These are phyloP conservation scores for Hirtodrosophila alboralis DNA, from an alignment of 2,888 invertebrate genomes.

Conservation along the genomic window DNA sequence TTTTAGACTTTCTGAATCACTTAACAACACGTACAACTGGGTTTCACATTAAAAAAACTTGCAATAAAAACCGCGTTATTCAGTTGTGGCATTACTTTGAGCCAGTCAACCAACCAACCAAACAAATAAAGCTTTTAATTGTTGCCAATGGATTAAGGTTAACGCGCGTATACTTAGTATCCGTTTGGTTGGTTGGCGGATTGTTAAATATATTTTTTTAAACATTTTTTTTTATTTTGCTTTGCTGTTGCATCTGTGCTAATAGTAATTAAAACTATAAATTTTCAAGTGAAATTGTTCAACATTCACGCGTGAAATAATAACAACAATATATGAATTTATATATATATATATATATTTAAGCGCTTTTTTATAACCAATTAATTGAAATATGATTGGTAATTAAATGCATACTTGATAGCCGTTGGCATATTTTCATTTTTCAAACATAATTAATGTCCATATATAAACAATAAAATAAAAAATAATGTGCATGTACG, in stretches of 20 bases:
- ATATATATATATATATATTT: constrained; percentile 32
- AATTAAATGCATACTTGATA: constrained; percentile 72
- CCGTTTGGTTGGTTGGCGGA: constrained; percentile 16
- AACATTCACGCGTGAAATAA: constrained; percentile 41
- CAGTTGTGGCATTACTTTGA: constrained; percentile 45
- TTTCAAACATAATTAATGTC: constrained; percentile 58
- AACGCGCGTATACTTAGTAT: constrained; percentile 74
- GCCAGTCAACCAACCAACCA: constrained; percentile 34
- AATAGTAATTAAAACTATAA: constrained; percentile 70
- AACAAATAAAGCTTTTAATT: constrained; percentile 74
- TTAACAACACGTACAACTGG: background rate
- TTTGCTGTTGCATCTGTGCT: constrained; percentile 43
- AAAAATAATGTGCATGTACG: constrained; percentile 12
- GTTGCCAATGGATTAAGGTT: constrained; percentile 74
- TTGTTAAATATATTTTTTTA: constrained; percentile 7
- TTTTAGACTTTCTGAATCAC: background rate
- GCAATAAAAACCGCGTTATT: constrained; percentile 16
- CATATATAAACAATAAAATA: constrained; percentile 29
- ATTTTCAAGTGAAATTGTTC: constrained; percentile 56
- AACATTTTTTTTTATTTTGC: background rate
- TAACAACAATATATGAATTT: constrained; percentile 51
- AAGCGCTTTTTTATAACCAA: constrained; percentile 69
- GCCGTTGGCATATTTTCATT: constrained; percentile 64
- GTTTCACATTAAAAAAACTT: constrained; percentile 20
- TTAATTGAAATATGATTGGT: constrained; percentile 80